Conservation (phyloP, 2,888 invertebrate species). For the Timema cristinae region DNA sequence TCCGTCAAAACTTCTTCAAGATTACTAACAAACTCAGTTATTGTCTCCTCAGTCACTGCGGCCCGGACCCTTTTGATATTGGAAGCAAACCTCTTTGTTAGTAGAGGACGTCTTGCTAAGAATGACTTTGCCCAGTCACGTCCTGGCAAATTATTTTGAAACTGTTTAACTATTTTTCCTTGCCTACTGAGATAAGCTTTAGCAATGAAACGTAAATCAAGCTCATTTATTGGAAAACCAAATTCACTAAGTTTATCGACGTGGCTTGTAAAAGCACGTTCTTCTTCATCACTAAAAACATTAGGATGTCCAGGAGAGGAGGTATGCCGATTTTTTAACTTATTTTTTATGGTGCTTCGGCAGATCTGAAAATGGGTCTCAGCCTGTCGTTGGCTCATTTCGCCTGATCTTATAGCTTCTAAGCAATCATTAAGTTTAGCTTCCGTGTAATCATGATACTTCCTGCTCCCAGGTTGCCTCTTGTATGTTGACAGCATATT, state of each 20-base stretch:
- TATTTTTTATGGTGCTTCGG: too few species aligned
- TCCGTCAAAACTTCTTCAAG: slow-evolving; percentile 27
- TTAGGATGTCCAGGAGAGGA: too few species aligned
- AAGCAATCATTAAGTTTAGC: too few species aligned
- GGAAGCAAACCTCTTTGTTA: slow-evolving; percentile 29
- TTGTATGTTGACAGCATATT: too few species aligned
- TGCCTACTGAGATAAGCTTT: slow-evolving; percentile 31
- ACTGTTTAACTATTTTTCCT: slow-evolving; percentile 27
- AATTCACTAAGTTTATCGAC: slow-evolving; percentile 24
- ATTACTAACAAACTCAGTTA: slow-evolving; percentile 34
- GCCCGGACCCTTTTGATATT: not conserved
- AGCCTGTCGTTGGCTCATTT: too few species aligned
- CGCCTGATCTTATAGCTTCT: too few species aligned
- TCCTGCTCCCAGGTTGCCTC: too few species aligned
- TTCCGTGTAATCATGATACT: too few species aligned
- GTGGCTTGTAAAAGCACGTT: slow-evolving; percentile 4
- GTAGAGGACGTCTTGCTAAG: slow-evolving; percentile 21
- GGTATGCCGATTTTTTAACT: too few species aligned
- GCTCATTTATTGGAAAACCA: slow-evolving; percentile 35
- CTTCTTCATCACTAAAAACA: not conserved
- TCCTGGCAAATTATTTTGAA: slow-evolving; percentile 36
- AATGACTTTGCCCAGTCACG: slow-evolving; percentile 35
- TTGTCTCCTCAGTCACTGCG: slow-evolving; percentile 24
- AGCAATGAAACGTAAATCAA: slow-evolving; percentile 30
- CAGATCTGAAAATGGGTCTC: too few species aligned